These are phyloP conservation scores for Spilosoma lubricipeda DNA, from an alignment of 2,888 invertebrate genomes.

Conservation along the genomic window DNA sequence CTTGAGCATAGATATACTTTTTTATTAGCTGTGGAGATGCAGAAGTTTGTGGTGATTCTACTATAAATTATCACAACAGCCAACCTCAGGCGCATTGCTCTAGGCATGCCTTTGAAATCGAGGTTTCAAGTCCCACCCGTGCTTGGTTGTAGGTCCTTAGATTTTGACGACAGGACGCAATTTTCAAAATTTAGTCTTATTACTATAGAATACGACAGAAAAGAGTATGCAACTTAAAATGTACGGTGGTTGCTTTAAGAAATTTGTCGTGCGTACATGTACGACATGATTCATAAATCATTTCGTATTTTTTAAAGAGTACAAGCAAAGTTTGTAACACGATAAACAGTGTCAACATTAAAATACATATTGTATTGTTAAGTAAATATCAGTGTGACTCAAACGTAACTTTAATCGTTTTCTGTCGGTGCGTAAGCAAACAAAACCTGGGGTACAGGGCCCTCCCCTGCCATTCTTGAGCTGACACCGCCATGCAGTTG, in stretches of 20 bases:
- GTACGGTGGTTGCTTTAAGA: too few relatives aligned
- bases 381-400: neutral
- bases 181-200: neutral
- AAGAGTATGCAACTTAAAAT: too few relatives aligned
- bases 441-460: neutral
- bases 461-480: neutral
- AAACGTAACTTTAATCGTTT: neutral
- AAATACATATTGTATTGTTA: neutral
- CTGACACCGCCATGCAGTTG: neutral
- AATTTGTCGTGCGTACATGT: too few relatives aligned
- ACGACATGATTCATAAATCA: too few relatives aligned
- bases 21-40: neutral
- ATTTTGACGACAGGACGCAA: neutral
- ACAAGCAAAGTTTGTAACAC: neutral
- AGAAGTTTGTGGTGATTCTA: too few relatives aligned
- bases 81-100: too few relatives aligned
- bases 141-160: neutral
- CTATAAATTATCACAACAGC: too few relatives aligned
- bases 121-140: too few relatives aligned
- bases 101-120: too few relatives aligned
- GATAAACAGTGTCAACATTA: neutral
- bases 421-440: neutral
- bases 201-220: too few relatives aligned
- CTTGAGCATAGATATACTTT: neutral
- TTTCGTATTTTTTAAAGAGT: too few relatives aligned